A percentile compares a stretch with the other conserved stretches of the same genome.
phyloP scores from a whole-genome alignment of 2,888 invertebrate genomes.

The Apeira syringaria region DNA sequence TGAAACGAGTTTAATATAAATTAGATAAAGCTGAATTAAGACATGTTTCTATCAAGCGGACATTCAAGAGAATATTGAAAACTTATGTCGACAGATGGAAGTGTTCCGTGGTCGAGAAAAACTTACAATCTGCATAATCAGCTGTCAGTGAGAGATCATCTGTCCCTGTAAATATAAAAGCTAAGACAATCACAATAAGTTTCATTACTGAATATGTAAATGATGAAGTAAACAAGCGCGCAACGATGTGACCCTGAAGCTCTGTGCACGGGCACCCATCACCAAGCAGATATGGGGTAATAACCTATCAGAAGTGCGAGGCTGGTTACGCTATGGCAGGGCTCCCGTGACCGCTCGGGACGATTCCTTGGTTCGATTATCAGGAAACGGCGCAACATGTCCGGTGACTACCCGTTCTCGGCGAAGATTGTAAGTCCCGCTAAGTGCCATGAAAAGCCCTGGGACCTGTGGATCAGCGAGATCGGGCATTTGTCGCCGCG shows the following conservation, averaged over 20 bases:
- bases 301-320: conserved; percentile 76
- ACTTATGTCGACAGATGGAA: conserved; percentile 70
- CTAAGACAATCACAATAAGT: conserved; percentile 78
- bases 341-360: conserved; percentile 62
- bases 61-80: conserved; percentile 54
- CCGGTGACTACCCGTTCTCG: conserved; percentile 68
- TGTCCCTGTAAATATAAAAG: conserved; percentile 83
- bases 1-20: conserved; percentile 66
- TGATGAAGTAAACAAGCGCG: conserved; percentile 65
- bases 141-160: conserved; percentile 84
- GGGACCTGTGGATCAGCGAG: conserved; percentile 79
- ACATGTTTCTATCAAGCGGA: conserved; percentile 53
- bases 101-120: conserved; percentile 78
- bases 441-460: conserved; percentile 78
- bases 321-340: conserved; percentile 69
- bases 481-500: conserved; percentile 76
- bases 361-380: conserved; percentile 50
- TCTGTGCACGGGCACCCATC: conserved; percentile 52
- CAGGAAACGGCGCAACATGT: conserved; percentile 66
- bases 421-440: conserved; percentile 73
- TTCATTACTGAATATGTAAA: conserved; percentile 57
- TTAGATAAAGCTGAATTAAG: conserved; percentile 62
- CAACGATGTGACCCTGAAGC: conserved; percentile 68
- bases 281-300: conserved; percentile 76
- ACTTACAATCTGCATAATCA: conserved; percentile 84